A percentile compares a stretch with the other conserved stretches of the same genome.
Conservation (phyloP, 1,140 invertebrate species). For the Eulimnadia texana region DNA sequence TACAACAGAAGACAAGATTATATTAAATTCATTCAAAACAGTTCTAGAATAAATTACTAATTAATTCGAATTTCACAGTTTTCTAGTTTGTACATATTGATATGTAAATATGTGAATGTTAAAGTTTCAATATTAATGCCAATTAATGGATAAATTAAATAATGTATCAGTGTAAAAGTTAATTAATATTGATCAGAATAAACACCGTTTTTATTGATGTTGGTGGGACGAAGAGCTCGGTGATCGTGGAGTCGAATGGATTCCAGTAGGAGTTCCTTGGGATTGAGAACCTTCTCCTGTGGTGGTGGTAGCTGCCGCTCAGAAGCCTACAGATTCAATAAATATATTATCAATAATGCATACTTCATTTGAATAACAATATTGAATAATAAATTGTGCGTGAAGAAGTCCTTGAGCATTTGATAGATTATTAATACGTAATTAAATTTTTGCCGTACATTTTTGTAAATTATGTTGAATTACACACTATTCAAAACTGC, state of each 20-base stretch:
- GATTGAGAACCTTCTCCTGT: constrained; percentile 48
- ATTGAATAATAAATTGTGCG: too few species aligned
- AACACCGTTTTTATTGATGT: constrained; percentile 11
- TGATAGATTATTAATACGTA: too few species aligned
- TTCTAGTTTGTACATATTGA: too few species aligned
- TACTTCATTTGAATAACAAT: too few species aligned
- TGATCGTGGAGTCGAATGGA: constrained; percentile 67
- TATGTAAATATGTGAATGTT: too few species aligned
- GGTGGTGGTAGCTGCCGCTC: constrained; percentile 63
- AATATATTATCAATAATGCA: too few species aligned
- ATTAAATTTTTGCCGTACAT: too few species aligned
- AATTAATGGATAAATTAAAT: neutral
- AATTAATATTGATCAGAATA: neutral
- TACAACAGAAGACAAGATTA: too few species aligned
- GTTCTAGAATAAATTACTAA: neutral
- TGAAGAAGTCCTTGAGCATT: too few species aligned
- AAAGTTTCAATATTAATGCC: neutral
- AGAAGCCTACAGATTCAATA: constrained; percentile 45
- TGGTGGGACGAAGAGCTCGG: constrained; percentile 38
- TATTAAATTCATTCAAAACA: neutral
- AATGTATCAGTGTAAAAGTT: neutral
- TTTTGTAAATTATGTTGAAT: too few species aligned
- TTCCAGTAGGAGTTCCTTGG: constrained; percentile 71
- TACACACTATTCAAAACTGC: too few species aligned
- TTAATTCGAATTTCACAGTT: too few species aligned